Conservation (phyloP, 2,888 invertebrate species). For the Eristalinus sepulchralis region DNA sequence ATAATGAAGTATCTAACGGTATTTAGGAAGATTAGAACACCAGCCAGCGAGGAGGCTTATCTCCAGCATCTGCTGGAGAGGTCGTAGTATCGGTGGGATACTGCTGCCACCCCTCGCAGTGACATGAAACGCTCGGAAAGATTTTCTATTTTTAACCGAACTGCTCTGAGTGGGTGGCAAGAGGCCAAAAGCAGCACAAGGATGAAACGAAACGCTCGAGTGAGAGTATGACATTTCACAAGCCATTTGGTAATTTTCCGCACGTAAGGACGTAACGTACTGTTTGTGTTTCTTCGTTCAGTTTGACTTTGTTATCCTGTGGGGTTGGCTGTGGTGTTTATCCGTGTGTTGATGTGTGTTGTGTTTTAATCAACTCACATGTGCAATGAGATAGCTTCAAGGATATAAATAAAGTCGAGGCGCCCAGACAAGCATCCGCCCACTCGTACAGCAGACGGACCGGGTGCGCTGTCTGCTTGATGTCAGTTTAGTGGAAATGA, state of each 20-base stretch:
- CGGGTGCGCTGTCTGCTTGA: neutral
- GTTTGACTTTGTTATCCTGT: neutral
- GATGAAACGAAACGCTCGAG: constrained; percentile 17
- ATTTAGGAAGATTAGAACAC: constrained; percentile 66
- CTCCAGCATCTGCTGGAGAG: neutral
- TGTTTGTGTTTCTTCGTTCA: constrained; percentile 39
- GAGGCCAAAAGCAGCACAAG: neutral
- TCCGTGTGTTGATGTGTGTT: constrained; percentile 13
- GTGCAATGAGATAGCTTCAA: constrained; percentile 50
- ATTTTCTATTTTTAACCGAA: constrained; percentile 51
- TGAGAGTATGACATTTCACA: constrained; percentile 67
- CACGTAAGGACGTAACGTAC: constrained; percentile 60
- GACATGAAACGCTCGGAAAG: constrained; percentile 54
- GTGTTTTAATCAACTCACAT: constrained; percentile 63
- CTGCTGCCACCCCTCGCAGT: neutral
- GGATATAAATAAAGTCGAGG: constrained; percentile 56
- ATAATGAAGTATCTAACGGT: constrained; percentile 71
- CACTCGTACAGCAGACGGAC: neutral
- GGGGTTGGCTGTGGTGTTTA: neutral
- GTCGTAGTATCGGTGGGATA: neutral
- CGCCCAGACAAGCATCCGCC: neutral
- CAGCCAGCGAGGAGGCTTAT: constrained; percentile 20
- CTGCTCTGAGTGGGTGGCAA: neutral
- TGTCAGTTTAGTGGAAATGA: constrained; percentile 55
- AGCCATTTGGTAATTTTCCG: constrained; percentile 70